phyloP scores from a whole-genome alignment of 2,113 vertebrate genomes.

The Pangasianodon gigas region DNA sequence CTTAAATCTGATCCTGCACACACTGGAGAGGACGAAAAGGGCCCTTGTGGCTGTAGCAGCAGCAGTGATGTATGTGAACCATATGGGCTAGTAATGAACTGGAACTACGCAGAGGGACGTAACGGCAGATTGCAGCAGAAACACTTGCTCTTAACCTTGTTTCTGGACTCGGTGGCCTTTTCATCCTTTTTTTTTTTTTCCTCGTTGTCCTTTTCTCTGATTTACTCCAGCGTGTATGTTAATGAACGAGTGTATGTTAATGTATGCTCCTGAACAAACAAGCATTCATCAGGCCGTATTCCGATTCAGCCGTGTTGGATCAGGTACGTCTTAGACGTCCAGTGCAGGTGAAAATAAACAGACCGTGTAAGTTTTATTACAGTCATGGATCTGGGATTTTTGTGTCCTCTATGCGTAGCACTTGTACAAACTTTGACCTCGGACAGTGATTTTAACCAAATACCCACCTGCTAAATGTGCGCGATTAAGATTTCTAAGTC shows the following conservation, averaged over 20 bases:
- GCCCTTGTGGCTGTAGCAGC: constrained; percentile 14
- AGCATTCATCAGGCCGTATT: neutral
- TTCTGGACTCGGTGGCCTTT: neutral
- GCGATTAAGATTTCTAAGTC: neutral
- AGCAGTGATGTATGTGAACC: constrained; percentile 42
- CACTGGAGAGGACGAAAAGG: neutral
- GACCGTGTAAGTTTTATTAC: neutral
- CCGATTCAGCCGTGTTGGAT: neutral
- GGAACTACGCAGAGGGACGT: neutral
- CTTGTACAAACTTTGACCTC: neutral
- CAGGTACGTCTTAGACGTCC: neutral
- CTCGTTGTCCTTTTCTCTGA: constrained; percentile 10
- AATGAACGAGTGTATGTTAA: too few relatives aligned
- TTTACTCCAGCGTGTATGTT: neutral
- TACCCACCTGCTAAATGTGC: neutral
- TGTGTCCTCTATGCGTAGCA: neutral
- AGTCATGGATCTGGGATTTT: neutral
- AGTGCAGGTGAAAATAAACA: constrained; percentile 20
- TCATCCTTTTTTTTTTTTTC: neutral
- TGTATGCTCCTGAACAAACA: constrained; percentile 5
- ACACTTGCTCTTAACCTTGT: neutral
- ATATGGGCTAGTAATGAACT: constrained; percentile 47
- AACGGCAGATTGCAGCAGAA: neutral
- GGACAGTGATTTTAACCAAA: neutral
- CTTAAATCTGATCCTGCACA: constrained; percentile 42